These are phyloP conservation scores for Scrobipalpa atriplicella DNA, from an alignment of 2,888 invertebrate genomes.

Conservation along the genomic window DNA sequence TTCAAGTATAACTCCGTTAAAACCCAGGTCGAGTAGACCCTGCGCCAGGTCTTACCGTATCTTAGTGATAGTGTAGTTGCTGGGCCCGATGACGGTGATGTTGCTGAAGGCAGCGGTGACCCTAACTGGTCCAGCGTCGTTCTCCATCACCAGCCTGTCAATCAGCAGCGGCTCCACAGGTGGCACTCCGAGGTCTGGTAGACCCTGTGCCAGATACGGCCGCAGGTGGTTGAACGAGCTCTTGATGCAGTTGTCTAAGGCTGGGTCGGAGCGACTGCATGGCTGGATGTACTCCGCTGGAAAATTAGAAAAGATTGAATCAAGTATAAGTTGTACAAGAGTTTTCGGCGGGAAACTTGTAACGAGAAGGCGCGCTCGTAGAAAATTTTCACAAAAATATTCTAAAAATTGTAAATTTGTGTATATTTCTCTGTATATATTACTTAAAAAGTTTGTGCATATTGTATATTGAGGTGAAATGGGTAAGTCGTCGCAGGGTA, in stretches of 20 bases:
- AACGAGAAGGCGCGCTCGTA: too few relatives aligned
- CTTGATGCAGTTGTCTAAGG: slow-evolving; percentile 85
- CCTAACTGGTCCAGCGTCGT: slow-evolving; percentile 89
- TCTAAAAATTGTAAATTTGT: too few relatives aligned
- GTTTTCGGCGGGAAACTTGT: too few relatives aligned
- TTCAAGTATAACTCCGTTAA: too few relatives aligned
- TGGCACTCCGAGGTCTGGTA: slow-evolving; percentile 88
- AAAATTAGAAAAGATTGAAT: slow-evolving; percentile 37
- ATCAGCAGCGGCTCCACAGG: slow-evolving; percentile 89
- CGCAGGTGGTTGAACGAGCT: slow-evolving; percentile 88
- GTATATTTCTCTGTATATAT: too few relatives aligned
- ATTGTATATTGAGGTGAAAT: too few relatives aligned
- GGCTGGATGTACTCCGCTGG: slow-evolving; percentile 88
- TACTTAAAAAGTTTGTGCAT: too few relatives aligned
- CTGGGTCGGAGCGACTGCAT: slow-evolving; percentile 86
- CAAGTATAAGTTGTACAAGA: neutral
- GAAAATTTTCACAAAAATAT: too few relatives aligned
- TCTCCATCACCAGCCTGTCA: slow-evolving; percentile 88
- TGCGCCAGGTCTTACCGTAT: slow-evolving; percentile 77
- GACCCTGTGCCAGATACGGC: slow-evolving; percentile 86
- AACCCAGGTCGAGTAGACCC: too few relatives aligned
- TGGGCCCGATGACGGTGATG: slow-evolving; percentile 89
- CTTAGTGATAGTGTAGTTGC: slow-evolving; percentile 87
- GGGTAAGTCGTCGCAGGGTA: too few relatives aligned
- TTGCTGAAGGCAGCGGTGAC: slow-evolving; percentile 89